Conservation (phyloP, 2,888 invertebrate genomes). For the Diarsia rubi region DNA sequence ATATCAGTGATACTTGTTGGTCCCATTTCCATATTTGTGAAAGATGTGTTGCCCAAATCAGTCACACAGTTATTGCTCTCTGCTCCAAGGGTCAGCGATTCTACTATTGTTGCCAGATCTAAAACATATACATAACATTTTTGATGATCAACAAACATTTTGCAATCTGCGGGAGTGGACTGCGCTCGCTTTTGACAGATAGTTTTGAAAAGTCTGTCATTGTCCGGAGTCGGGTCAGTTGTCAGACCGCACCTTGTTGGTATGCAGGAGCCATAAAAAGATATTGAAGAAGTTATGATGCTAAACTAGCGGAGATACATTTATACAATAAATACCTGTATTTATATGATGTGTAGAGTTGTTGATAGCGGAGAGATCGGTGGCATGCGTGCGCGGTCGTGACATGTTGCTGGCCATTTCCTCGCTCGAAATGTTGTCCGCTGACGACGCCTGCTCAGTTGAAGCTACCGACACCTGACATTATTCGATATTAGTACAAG, state of each 20-base stretch:
- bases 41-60: constrained; percentile 85
- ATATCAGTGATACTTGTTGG: constrained; percentile 89
- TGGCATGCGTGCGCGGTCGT: constrained; percentile 86
- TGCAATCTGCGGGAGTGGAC: background rate
- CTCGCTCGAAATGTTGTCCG: constrained; percentile 98
- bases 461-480: constrained; percentile 95
- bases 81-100: constrained; percentile 94
- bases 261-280: background rate
- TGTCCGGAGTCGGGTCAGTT: background rate
- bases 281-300: background rate
- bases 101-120: constrained; percentile 97
- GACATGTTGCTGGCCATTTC: constrained; percentile 95
- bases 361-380: constrained; percentile 93
- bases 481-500: background rate
- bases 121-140: constrained; percentile 62
- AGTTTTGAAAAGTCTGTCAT: background rate
- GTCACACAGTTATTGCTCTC: constrained; percentile 91
- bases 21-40: constrained; percentile 90
- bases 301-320: background rate
- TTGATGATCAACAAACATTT: background rate
- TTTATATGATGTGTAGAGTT: constrained; percentile 93
- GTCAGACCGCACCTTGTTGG: background rate
- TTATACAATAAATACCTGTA: constrained; percentile 79
- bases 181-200: background rate
- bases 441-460: constrained; percentile 98